These are phyloP conservation scores for Chroicocephalus ridibundus DNA, from an alignment of 2,113 vertebrate species.

Conservation along the genomic window DNA sequence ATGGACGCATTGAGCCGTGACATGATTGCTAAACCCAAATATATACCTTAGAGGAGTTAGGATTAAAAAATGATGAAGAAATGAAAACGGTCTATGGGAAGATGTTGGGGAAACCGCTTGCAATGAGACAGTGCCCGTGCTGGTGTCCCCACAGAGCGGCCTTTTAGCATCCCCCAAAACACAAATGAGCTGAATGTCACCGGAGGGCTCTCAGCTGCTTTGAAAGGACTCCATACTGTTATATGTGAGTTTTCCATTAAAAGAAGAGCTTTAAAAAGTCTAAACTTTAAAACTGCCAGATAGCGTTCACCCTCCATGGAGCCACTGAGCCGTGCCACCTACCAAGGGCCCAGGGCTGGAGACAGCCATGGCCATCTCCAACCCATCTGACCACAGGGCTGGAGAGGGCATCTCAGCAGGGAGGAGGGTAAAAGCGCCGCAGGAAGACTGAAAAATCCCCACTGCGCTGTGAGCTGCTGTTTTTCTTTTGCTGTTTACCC, in stretches of 20 bases:
- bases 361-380: neutral
- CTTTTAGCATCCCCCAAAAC: neutral
- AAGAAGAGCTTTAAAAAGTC: neutral
- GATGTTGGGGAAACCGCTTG: neutral
- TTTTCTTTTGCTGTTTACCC: neutral
- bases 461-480: neutral
- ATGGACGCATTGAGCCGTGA: neutral
- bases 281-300: neutral
- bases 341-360: neutral
- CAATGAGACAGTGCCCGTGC: accelerated
- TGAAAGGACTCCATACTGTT: neutral
- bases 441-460: neutral
- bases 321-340: neutral
- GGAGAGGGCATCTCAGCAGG: neutral
- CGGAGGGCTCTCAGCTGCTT: accelerated
- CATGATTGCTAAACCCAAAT: neutral
- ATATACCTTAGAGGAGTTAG: neutral
- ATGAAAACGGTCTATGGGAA: accelerated
- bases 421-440: neutral
- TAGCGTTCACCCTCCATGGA: neutral
- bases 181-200: neutral
- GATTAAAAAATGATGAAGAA: neutral
- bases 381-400: neutral
- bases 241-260: neutral
- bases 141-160: too few species aligned